Conservation (phyloP, 2,888 invertebrate genomes). For the Stenichneumon culpator region DNA sequence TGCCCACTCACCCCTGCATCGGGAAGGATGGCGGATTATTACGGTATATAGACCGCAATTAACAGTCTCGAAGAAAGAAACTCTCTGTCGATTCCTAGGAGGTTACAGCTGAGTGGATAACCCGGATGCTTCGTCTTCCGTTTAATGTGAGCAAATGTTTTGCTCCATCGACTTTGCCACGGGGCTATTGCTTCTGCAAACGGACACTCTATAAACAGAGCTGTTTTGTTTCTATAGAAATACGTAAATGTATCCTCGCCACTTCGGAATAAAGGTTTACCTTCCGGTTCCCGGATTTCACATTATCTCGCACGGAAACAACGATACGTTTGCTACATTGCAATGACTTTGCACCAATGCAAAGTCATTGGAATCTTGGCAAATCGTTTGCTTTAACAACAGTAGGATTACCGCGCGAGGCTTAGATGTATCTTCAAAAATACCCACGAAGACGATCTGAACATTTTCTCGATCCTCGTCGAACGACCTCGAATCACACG, state of each 20-base stretch:
- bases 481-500: conserved; percentile 16
- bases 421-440: not conserved
- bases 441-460: not conserved
- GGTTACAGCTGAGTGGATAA: not conserved
- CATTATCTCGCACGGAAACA: not conserved
- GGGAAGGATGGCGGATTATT: not conserved
- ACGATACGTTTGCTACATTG: not conserved
- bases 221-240: not conserved
- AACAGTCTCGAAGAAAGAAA: not conserved
- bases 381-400: not conserved
- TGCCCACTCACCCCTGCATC: not conserved
- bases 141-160: conserved; percentile 15
- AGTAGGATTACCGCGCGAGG: not conserved
- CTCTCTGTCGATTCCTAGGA: not conserved
- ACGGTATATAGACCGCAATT: not conserved
- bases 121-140: conserved; percentile 19
- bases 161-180: not conserved
- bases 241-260: not conserved
- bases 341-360: too few relatives aligned
- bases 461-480: not conserved
- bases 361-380: not conserved
- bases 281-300: not conserved
- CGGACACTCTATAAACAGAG: not conserved
- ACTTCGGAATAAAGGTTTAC: not conserved
- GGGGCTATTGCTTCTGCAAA: not conserved